phyloP scores from a whole-genome alignment of 2,888 invertebrate genomes.

The Stenichneumon culpator region DNA sequence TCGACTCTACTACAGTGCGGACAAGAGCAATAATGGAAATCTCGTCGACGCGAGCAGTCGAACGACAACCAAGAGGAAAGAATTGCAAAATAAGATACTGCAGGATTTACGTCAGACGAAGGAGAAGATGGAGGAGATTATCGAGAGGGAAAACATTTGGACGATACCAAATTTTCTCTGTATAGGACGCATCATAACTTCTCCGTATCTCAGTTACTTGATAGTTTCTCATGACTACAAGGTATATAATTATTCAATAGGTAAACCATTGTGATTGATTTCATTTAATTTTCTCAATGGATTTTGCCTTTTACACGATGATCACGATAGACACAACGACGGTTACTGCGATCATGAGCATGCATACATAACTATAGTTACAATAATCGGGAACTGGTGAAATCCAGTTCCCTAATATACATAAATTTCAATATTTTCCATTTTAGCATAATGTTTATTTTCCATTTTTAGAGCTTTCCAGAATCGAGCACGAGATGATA shows the following conservation, averaged over 20 bases:
- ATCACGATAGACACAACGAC: too few relatives aligned
- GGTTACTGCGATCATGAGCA: too few relatives aligned
- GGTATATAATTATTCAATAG: conserved; percentile 71
- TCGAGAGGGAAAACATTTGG: conserved; percentile 95
- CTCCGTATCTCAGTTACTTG: conserved; percentile 96
- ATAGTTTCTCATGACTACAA: conserved; percentile 93
- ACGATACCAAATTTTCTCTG: conserved; percentile 98
- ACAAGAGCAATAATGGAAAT: conserved; percentile 72
- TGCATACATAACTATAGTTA: too few relatives aligned
- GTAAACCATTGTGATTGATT: too few relatives aligned
- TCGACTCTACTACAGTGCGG: conserved; percentile 75
- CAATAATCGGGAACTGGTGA: too few relatives aligned
- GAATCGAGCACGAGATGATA: too few relatives aligned
- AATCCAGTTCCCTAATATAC: too few relatives aligned
- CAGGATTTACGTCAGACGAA: conserved; percentile 84
- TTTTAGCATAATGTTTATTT: too few relatives aligned
- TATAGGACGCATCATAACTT: conserved; percentile 92
- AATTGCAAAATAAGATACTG: conserved; percentile 77
- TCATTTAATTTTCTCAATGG: too few relatives aligned
- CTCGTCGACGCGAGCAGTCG: conserved; percentile 69
- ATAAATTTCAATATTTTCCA: too few relatives aligned
- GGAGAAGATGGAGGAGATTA: conserved; percentile 91
- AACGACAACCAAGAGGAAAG: conserved; percentile 71
- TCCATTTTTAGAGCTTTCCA: too few relatives aligned
- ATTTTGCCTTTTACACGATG: too few relatives aligned